These are phyloP conservation scores for Raja brachyura DNA, from an alignment of 2,113 vertebrate genomes.

Conservation along the genomic window DNA sequence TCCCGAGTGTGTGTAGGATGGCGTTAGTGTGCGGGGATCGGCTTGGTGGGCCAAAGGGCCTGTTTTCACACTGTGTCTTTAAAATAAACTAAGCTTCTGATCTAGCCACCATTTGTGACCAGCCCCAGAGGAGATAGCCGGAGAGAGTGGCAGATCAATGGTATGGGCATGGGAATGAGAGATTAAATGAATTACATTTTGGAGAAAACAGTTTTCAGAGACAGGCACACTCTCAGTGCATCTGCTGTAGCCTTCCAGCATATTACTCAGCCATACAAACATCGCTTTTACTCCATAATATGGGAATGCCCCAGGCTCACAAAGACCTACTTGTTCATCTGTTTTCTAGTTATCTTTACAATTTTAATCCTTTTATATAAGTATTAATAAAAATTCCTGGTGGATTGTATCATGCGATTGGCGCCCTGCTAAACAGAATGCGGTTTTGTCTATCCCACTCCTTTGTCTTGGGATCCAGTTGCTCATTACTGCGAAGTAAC, in stretches of 20 bases:
- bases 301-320: not conserved
- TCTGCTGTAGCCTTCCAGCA: not conserved
- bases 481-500: not conserved
- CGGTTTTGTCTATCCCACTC: not conserved
- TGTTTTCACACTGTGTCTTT: too few relatives aligned
- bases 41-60: too few relatives aligned
- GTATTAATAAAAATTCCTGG: not conserved
- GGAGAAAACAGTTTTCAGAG: not conserved
- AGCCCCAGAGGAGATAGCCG: not conserved
- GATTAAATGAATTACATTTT: not conserved
- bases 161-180: not conserved
- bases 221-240: not conserved
- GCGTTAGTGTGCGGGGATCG: too few relatives aligned
- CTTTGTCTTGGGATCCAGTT: not conserved
- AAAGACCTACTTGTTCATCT: constrained; percentile 3
- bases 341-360: not conserved
- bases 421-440: not conserved
- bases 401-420: not conserved
- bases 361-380: constrained; percentile 15
- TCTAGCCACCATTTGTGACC: not conserved
- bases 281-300: not conserved
- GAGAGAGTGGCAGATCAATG: too few relatives aligned
- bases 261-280: not conserved
- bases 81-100: not conserved
- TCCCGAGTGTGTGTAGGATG: too few relatives aligned